Percentiles rank a stretch among this genome's conserved stretches.
Conservation (phyloP, 1,140 invertebrate genomes). For the Ceratina australensis region DNA sequence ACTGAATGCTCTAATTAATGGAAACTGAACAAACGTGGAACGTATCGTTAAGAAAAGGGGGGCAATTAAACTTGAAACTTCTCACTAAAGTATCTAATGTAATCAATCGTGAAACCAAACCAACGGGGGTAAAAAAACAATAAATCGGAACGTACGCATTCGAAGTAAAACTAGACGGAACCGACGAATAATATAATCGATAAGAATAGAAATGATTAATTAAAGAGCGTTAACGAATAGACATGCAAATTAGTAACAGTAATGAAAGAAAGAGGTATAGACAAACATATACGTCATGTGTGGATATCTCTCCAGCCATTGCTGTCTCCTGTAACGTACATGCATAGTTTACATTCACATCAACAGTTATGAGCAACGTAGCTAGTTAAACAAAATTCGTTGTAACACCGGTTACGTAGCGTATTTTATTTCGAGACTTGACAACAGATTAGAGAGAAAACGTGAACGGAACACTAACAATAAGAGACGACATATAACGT, state of each 20-base stretch:
- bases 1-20: constrained; percentile 24
- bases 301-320: constrained; percentile 73
- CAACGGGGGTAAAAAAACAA: background rate
- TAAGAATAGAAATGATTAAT: constrained; percentile 28
- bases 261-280: constrained; percentile 70
- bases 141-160: constrained; percentile 20
- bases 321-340: constrained; percentile 74
- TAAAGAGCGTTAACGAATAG: constrained; percentile 32
- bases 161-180: constrained; percentile 19
- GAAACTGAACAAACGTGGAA: background rate
- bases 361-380: constrained; percentile 29
- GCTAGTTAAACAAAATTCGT: constrained; percentile 41
- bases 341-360: constrained; percentile 60
- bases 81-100: constrained; percentile 4
- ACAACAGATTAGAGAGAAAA: constrained; percentile 39
- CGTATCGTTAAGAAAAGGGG: background rate
- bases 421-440: constrained; percentile 29
- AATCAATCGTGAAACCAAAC: constrained; percentile 4
- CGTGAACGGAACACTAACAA: constrained; percentile 13
- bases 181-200: background rate
- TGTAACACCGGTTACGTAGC: constrained; percentile 21
- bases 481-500: constrained; percentile 23
- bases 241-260: constrained; percentile 67
- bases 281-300: constrained; percentile 75
- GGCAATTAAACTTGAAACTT: background rate